Evolutionary conservation across 2,888 invertebrate species (phyloP), one percentile per base, ranked within the genome.

Genomic region (Augiades crinisus): DNA sequence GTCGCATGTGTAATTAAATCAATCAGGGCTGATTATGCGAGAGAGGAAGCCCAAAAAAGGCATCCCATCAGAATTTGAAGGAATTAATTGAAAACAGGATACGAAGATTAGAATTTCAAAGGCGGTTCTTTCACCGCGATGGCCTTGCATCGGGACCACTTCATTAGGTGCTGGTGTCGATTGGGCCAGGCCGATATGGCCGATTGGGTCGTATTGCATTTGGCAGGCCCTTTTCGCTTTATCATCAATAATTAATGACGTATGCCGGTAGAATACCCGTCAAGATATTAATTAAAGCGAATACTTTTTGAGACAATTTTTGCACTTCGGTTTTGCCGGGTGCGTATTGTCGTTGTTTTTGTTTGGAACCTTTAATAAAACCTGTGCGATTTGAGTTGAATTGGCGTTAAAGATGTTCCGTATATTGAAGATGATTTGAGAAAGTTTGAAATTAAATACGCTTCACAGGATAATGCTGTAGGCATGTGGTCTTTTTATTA

Each of bases 241-340:
- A 70, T 72, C 74, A 80, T 78, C 70, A 78, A 81, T 81, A 75
- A 77, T 81, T 75, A 74, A 81, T 81, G 78, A 75, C 47, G 55
- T 40, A 57, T 54, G 53, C 51, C 47, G 37, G 22, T 50, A 30
- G 56, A 62, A 61, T 58, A 59, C 57, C 49, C 46, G 34, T 56
- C 21, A 59, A 65, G 59, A 66, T 63, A 68, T n/a, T 61, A 65
- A 65, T 65, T 64, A 58, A 62, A 56, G 54, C 56, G 55, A 54
- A 60, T 58, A 57, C 64, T 63, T 62, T 62, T 64, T 57, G 61
- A 56, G 38, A 34, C 33, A 53, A 36, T 55, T 55, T 58, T 56
- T 54, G 10, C 16, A 14, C n/a, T 27, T 40, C n/a, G n/a, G n/a
- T n/a, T n/a, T n/a, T n/a, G n/a, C n/a, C n/a, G n/a, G n/a, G n/a